Conservation (phyloP, 2,888 invertebrate genomes). For the Ornithoptera alexandrae region DNA sequence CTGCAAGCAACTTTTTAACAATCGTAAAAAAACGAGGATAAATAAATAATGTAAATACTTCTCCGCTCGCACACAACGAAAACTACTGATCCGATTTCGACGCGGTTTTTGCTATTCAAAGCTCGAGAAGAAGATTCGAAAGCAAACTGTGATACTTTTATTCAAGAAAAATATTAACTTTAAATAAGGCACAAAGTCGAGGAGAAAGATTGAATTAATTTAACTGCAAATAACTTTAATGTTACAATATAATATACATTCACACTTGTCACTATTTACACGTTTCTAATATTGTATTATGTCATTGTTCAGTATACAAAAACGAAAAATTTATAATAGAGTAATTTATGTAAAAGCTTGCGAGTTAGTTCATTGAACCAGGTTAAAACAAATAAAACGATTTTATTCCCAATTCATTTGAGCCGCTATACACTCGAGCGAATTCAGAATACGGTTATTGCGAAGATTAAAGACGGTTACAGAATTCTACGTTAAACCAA, state of each 20-base stretch:
- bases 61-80: background rate
- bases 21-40: background rate
- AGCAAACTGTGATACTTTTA: conserved; percentile 1
- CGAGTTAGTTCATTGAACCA: conserved; percentile 61
- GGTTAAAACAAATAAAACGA: conserved; percentile 72
- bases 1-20: background rate
- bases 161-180: background rate
- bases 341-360: background rate
- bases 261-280: no score
- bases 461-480: conserved; percentile 19
- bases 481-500: background rate
- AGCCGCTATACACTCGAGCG: conserved; percentile 53
- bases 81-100: background rate
- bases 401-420: conserved; percentile 72
- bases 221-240: background rate
- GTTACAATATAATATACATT: background rate
- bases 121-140: background rate
- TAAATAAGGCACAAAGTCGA: background rate
- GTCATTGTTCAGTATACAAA: background rate
- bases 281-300: background rate
- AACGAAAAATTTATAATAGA: background rate
- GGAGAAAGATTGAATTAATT: background rate
- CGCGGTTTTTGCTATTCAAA: background rate
- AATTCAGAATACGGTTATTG: conserved; percentile 42
- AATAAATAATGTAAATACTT: background rate